Evolutionary conservation across 2,888 invertebrate species (phyloP).

Genomic region (Ochlodes sylvanus): DNA sequence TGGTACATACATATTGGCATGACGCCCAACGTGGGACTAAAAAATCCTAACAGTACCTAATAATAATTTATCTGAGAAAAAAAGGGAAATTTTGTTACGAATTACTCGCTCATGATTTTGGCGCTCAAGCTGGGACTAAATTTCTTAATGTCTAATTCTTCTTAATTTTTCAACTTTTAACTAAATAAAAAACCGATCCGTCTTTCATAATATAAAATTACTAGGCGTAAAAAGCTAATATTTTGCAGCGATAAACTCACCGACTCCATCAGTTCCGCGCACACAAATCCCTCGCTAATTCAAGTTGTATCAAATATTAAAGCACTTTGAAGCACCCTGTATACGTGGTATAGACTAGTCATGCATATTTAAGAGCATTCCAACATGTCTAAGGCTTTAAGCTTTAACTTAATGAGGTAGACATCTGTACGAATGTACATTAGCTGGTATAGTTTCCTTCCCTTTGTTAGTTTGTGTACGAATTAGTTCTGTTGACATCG

Average conservation of each 20-base stretch:
- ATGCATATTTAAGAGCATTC: conserved; percentile 65
- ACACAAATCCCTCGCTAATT: conserved; percentile 44
- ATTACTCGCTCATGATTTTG: neutral
- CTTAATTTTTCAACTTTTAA: no score
- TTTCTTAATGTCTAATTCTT: no score
- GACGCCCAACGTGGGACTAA: conserved; percentile 35
- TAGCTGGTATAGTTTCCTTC: conserved; percentile 33
- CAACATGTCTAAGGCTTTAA: conserved; percentile 69
- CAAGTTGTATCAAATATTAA: conserved; percentile 52
- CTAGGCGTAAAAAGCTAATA: conserved; percentile 32
- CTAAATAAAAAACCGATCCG: conserved; percentile 28
- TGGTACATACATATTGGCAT: conserved; percentile 29
- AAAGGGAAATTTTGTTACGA: neutral
- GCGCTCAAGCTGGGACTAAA: conserved; percentile 6
- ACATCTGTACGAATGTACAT: conserved; percentile 35
- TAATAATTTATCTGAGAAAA: conserved; percentile 18
- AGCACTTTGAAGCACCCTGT: conserved; percentile 49
- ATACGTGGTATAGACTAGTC: conserved; percentile 47
- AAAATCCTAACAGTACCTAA: conserved; percentile 29
- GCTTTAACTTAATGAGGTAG: conserved; percentile 64
- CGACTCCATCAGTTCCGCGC: conserved; percentile 39
- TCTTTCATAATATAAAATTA: conserved; percentile 25
- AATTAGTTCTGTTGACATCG: conserved; percentile 35
- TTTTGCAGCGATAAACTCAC: conserved; percentile 37
- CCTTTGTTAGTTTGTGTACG: conserved; percentile 35